Evolutionary conservation across 2,113 vertebrate species (phyloP).

Genomic region (Patagioenas fasciata): DNA sequence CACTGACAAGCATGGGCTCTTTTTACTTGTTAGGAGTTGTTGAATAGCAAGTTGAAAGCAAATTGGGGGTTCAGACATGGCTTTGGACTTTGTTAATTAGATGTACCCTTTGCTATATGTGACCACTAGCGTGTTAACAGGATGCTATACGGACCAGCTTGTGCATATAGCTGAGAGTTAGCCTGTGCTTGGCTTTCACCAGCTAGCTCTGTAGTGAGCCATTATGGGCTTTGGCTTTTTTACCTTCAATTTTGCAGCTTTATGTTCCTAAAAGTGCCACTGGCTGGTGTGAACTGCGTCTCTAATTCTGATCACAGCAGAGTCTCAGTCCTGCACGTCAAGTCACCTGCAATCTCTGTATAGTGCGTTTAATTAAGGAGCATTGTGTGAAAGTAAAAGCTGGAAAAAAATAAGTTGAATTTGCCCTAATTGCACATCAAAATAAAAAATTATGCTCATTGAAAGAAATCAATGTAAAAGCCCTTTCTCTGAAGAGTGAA

Average conservation of each 20-base stretch:
- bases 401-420: slow-evolving; percentile 41
- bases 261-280: neutral
- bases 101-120: neutral
- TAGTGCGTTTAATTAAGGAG: slow-evolving; percentile 5
- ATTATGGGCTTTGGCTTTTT: neutral
- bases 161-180: neutral
- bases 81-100: neutral
- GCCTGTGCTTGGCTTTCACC: neutral
- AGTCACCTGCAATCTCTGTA: slow-evolving; percentile 36
- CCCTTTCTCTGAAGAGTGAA: slow-evolving; percentile 32
- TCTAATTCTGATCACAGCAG: slow-evolving; percentile 23
- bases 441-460: slow-evolving; percentile 68
- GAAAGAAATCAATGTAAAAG: slow-evolving; percentile 60
- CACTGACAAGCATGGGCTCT: neutral
- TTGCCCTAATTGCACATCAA: slow-evolving; percentile 67
- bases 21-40: neutral
- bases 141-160: neutral
- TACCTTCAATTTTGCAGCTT: neutral
- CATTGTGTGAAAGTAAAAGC: slow-evolving; percentile 46
- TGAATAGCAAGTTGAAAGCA: neutral
- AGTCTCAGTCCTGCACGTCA: neutral
- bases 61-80: neutral
- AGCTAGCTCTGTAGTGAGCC: neutral
- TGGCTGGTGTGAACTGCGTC: neutral
- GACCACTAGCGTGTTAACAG: neutral